Evolutionary conservation across 2,888 invertebrate species (phyloP), one percentile per base, ranked within the genome.

Genomic region (Perizoma affinitatum): DNA sequence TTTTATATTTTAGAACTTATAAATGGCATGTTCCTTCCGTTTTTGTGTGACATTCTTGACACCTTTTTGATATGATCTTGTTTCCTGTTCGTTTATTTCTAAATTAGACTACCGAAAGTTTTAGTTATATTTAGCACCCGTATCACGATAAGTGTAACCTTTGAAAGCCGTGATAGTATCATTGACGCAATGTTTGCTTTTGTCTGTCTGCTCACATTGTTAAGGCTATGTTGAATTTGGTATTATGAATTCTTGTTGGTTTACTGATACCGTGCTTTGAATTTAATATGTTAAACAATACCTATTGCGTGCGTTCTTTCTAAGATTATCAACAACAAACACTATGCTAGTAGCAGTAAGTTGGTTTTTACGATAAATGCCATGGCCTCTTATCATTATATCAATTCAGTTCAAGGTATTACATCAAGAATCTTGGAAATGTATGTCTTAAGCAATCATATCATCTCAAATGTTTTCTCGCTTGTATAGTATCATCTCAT

Each of bases 141-240:
- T 66, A 69, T 66, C 60, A 36, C 44, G 11, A 42, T 22, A 1
- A 22, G 22, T 22, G 22, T 58, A 61, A 55, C 55, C 64, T 63
- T 61, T 56, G 50, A 69, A 66, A 62, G 55, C 47, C 50, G 40
- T 49, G 63, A 70, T 70, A 62, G 53, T 55, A 61, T 68, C 58
- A 41, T 58, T 67, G 63, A 61, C 67, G 68, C 67, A 68, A 68
- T 66, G 47, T 67, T 69, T 66, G 56, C 53, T 54, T 61, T 66
- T 58, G 54, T 54, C 40, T 48, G 56, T 64, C 45, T 52, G 48
- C 52, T 52, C 47, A 51, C 57, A 59, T 56, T 65, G 45, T 64
- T 64, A 44, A 52, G 35, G 51, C 38, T 44, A 8, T 65, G 62
- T 63, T 63, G 45, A 53, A 65, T 62, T 61, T 58, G 42, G 53